phyloP scores from a whole-genome alignment of 2,797 vertebrate species.

The Muscicapa striata region DNA sequence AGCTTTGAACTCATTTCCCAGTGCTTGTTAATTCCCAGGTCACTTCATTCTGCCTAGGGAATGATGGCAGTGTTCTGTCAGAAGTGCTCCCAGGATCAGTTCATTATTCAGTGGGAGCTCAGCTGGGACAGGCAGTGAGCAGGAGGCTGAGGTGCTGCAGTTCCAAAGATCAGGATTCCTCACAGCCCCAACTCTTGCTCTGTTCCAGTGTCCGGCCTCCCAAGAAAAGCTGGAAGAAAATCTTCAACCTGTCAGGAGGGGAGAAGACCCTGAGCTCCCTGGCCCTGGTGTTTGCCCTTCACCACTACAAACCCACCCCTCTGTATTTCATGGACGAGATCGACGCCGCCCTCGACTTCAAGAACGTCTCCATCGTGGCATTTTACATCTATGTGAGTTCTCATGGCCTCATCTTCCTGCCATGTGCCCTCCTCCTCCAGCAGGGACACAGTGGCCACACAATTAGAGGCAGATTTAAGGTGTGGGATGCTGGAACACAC shows the following conservation, averaged over 20 bases:
- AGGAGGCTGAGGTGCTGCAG: background rate
- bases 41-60: background rate
- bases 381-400: constrained; percentile 96
- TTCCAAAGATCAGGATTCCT: accelerated
- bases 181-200: background rate
- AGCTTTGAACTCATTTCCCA: background rate
- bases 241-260: constrained; percentile 96
- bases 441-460: background rate
- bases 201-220: constrained; percentile 90
- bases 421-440: background rate
- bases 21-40: background rate
- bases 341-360: constrained; percentile 96
- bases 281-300: constrained; percentile 95
- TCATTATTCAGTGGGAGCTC: accelerated
- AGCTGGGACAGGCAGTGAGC: background rate
- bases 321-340: constrained; percentile 99
- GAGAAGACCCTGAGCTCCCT: constrained; percentile 97
- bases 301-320: constrained; percentile 96
- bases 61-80: accelerated
- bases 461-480: background rate
- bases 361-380: constrained; percentile 96
- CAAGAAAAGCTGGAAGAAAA: constrained; percentile 99
- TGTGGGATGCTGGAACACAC: background rate
- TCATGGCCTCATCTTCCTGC: accelerated
- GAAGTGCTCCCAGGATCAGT: background rate